phyloP scores from a whole-genome alignment of 2,888 invertebrate species.

The Julus scanicus region DNA sequence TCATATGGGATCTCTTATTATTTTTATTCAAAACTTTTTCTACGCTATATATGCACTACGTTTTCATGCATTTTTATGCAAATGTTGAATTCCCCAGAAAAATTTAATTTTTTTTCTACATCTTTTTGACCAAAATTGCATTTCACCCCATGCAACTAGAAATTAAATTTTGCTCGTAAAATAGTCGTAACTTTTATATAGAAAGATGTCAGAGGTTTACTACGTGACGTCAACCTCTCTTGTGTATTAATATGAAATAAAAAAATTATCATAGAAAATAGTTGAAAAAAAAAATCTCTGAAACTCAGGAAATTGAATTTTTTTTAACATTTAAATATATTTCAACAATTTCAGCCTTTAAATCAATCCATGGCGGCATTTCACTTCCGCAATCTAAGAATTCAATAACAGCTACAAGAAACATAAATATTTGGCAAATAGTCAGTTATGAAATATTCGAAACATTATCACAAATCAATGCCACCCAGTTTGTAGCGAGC shows the following conservation, averaged over 20 bases:
- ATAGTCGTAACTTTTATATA: background rate
- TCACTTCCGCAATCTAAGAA: background rate
- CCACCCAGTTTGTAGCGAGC: background rate
- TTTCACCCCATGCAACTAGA: background rate
- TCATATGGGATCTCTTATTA: conserved; percentile 30
- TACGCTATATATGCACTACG: background rate
- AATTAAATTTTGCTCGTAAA: background rate
- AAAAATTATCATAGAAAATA: background rate
- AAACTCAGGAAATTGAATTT: background rate
- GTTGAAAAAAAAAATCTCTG: background rate
- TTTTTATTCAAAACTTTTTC: background rate
- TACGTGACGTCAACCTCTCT: background rate
- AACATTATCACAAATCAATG: background rate
- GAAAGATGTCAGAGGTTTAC: background rate
- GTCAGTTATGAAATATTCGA: background rate
- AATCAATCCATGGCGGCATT: background rate
- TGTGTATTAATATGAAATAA: background rate
- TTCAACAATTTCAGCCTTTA: too few species aligned
- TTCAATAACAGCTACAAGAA: too few species aligned
- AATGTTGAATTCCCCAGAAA: background rate
- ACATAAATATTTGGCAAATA: background rate
- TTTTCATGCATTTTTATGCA: background rate
- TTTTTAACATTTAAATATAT: too few species aligned
- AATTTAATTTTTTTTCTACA: conserved; percentile 22
- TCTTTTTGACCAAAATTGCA: conserved; percentile 20